Evolutionary conservation across 2,888 invertebrate species (phyloP).

Genomic region (Camponotus fellah): DNA sequence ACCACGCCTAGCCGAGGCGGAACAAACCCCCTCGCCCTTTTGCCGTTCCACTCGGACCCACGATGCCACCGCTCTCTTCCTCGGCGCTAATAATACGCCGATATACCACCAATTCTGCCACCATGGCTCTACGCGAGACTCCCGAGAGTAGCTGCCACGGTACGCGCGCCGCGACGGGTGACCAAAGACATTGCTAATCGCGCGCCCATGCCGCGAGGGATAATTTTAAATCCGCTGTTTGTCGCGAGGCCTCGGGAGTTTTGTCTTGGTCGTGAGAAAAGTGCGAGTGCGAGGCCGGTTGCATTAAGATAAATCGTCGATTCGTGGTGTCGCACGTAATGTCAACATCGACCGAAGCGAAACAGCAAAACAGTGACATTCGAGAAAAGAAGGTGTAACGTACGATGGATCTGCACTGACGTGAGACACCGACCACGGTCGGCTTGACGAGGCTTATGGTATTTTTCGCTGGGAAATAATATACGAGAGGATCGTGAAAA

Average conservation of each 20-base stretch:
- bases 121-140: slow-evolving; percentile 81
- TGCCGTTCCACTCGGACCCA: slow-evolving; percentile 66
- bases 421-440: not conserved
- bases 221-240: slow-evolving; percentile 12
- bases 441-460: not conserved
- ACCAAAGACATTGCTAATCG: slow-evolving; percentile 73
- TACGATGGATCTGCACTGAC: slow-evolving; percentile 21
- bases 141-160: slow-evolving; percentile 76
- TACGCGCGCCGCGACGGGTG: slow-evolving; percentile 71
- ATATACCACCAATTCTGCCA: slow-evolving; percentile 83
- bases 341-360: slow-evolving; percentile 1
- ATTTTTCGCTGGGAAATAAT: not conserved
- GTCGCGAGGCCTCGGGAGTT: not conserved
- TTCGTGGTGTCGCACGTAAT: slow-evolving; percentile 12
- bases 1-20: slow-evolving; percentile 80
- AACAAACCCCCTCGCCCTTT: slow-evolving; percentile 72
- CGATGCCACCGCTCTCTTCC: slow-evolving; percentile 61
- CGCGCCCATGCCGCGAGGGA: slow-evolving; percentile 65
- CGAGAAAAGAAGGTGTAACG: not conserved
- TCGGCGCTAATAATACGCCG: slow-evolving; percentile 83
- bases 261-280: not conserved
- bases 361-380: slow-evolving; percentile 34
- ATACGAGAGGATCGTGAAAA: not conserved
- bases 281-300: not conserved
- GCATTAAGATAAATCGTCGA: not conserved